Evolutionary conservation across 2,113 vertebrate species (phyloP).

Genomic region (Opisthocomus hoazin): DNA sequence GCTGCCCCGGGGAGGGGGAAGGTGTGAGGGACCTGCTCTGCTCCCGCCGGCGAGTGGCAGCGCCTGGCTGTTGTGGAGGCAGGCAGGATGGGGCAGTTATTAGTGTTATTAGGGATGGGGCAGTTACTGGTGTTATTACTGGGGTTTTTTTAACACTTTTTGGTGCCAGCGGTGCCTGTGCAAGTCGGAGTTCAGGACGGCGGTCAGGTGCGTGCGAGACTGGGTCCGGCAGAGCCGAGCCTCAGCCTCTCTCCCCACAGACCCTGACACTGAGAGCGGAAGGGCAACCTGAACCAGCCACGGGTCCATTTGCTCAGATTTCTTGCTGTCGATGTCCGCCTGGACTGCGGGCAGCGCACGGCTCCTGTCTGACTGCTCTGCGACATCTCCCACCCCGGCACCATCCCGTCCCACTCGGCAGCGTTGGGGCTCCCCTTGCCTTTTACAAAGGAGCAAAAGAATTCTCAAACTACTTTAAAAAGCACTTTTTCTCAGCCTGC

Average conservation of each 20-base stretch:
- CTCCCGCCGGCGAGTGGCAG: not conserved
- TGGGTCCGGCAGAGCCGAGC: not conserved
- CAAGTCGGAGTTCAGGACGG: not conserved
- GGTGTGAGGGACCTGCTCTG: not conserved
- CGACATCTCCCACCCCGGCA: not conserved
- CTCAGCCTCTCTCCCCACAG: not conserved
- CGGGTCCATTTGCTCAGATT: accelerated
- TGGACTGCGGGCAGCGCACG: not conserved
- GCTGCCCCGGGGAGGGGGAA: not conserved
- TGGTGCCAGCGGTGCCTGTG: not conserved
- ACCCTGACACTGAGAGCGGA: accelerated
- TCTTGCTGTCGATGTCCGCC: not conserved
- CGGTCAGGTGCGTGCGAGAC: not conserved
- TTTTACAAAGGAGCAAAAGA: not conserved
- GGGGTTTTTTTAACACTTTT: not conserved
- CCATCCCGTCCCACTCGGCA: not conserved
- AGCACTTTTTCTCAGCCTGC: not conserved
- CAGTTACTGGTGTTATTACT: no score
- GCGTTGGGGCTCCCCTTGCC: accelerated
- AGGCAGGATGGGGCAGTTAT: not conserved
- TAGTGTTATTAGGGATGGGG: no score
- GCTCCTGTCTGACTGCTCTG: not conserved
- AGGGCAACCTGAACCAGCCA: not conserved
- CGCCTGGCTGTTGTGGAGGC: not conserved
- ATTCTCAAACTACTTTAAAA: not conserved